These are phyloP conservation scores for Coracias cyanogaster DNA, from an alignment of 2,797 vertebrate genomes.

Conservation along the genomic window DNA sequence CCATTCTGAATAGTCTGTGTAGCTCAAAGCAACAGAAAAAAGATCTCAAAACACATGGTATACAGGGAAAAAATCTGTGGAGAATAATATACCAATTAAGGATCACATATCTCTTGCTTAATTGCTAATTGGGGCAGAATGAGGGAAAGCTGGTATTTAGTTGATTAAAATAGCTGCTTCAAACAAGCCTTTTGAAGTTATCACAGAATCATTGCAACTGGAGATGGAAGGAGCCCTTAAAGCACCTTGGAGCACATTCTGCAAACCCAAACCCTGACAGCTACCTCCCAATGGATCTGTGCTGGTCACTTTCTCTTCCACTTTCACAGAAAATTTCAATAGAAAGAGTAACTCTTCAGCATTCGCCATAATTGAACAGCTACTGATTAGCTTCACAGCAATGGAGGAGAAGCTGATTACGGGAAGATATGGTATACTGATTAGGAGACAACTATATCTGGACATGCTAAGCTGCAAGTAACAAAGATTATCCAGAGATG, in stretches of 20 bases:
- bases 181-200: conserved; percentile 62
- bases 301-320: neutral
- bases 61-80: neutral
- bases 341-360: neutral
- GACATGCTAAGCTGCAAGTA: neutral
- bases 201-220: neutral
- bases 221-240: neutral
- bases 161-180: conserved; percentile 72
- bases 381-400: conserved; percentile 20
- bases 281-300: neutral
- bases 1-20: neutral
- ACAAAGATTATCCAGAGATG: neutral
- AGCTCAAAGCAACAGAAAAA: neutral
- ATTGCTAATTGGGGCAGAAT: conserved; percentile 62
- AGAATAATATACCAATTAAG: neutral
- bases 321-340: neutral
- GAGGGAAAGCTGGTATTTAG: conserved; percentile 39
- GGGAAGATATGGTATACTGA: neutral
- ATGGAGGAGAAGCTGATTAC: conserved; percentile 1
- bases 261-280: neutral
- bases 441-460: neutral
- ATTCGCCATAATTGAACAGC: conserved; percentile 28
- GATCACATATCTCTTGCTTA: conserved; percentile 31
- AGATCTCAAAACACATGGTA: neutral
- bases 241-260: neutral